Conservation (phyloP, 2,797 vertebrate genomes). For the Sebastiscus albofasciatus region DNA sequence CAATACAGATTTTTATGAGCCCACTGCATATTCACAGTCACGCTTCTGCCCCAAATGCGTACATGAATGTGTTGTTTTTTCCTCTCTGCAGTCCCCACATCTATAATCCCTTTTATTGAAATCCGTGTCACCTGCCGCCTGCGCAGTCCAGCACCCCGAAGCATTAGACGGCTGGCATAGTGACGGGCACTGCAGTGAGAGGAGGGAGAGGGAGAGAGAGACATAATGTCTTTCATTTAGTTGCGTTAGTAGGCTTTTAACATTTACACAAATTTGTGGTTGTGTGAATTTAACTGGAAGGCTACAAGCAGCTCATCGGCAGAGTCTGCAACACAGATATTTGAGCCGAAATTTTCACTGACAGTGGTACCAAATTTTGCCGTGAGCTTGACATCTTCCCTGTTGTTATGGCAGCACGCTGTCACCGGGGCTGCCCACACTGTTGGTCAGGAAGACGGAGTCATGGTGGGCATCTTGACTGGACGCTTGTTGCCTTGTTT, state of each 20-base stretch:
- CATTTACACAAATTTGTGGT: conserved; percentile 14
- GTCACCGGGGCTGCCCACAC: conserved; percentile 55
- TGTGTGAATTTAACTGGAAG: conserved; percentile 9
- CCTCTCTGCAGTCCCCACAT: conserved; percentile 79
- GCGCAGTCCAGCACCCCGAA: conserved; percentile 82
- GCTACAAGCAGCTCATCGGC: conserved; percentile 24
- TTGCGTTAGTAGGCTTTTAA: conserved; percentile 36
- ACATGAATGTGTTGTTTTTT: conserved; percentile 63
- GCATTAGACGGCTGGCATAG: conserved; percentile 78
- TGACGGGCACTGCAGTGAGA: conserved; percentile 74
- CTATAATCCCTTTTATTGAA: conserved; percentile 88
- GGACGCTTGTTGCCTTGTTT: conserved; percentile 39
- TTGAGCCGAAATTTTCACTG: conserved; percentile 35
- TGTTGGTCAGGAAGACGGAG: conserved; percentile 45
- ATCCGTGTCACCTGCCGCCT: conserved; percentile 86
- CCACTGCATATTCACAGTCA: conserved; percentile 19
- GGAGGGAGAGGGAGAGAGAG: conserved; percentile 28
- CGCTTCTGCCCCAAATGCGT: conserved; percentile 52
- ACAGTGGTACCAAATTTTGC: conserved; percentile 41
- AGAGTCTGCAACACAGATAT: conserved; percentile 4
- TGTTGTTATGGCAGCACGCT: conserved; percentile 64
- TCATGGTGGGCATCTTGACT: conserved; percentile 48
- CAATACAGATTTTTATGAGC: not conserved
- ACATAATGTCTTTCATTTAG: conserved; percentile 55
- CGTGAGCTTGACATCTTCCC: conserved; percentile 46